Conservation (phyloP, 2,888 invertebrate genomes). For the Pelosia muscerda region DNA sequence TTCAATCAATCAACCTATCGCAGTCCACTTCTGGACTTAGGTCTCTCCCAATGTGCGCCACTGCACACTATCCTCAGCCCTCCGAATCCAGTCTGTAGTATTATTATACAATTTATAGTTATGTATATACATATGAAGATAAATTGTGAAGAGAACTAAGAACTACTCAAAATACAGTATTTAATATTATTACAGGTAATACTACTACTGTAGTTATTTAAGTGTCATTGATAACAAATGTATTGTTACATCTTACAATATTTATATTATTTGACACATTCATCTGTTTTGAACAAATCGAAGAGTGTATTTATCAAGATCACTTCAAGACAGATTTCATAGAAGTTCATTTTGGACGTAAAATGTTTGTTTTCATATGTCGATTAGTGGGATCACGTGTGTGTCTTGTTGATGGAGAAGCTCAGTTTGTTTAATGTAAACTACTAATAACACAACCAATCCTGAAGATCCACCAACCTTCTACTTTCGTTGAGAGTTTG, state of each 20-base stretch:
- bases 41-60: no score
- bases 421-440: conserved; percentile 76
- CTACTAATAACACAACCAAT: conserved; percentile 61
- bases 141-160: no score
- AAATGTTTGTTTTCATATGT: conserved; percentile 82
- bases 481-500: conserved; percentile 20
- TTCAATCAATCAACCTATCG: no score
- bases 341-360: conserved; percentile 67
- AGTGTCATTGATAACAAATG: background rate
- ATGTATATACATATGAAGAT: no score
- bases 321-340: conserved; percentile 70
- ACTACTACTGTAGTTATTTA: no score
- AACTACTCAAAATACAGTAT: no score
- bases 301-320: conserved; percentile 40
- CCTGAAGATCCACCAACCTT: conserved; percentile 48
- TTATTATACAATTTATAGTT: no score
- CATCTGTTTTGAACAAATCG: conserved; percentile 48
- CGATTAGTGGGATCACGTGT: conserved; percentile 74
- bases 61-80: no score
- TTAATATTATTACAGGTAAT: no score
- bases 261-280: conserved; percentile 42
- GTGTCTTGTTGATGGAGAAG: conserved; percentile 71
- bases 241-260: conserved; percentile 13
- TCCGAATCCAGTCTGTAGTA: no score
- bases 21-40: no score